Evolutionary conservation across 2,797 vertebrate genomes (phyloP).

Genomic region (Hyperoplus immaculatus): DNA sequence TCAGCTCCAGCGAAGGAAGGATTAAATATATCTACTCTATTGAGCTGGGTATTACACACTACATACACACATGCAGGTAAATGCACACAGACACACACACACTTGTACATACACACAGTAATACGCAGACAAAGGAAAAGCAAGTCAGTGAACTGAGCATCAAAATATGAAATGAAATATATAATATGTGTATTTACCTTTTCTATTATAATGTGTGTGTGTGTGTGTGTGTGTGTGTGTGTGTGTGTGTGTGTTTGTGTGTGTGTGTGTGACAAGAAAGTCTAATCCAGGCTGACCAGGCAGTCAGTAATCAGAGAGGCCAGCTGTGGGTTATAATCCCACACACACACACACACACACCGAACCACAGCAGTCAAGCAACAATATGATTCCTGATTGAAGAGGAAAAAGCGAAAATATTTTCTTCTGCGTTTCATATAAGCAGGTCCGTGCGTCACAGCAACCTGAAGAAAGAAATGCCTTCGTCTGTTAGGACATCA

Average conservation of each 20-base stretch:
- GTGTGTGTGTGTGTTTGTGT: conserved; percentile 5
- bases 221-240: conserved; percentile 15
- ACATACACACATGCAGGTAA: conserved; percentile 13
- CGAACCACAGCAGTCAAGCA: conserved; percentile 33
- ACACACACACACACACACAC: conserved; percentile 19
- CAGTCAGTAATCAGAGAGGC: conserved; percentile 73
- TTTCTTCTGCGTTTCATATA: conserved; percentile 9
- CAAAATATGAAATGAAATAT: conserved; percentile 40
- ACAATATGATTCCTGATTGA: conserved; percentile 55
- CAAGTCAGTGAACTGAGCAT: conserved; percentile 52
- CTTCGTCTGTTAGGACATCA: conserved; percentile 26
- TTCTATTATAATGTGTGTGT: conserved; percentile 28
- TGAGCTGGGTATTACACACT: conserved; percentile 72
- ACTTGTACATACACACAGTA: conserved; percentile 8
- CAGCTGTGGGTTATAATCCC: conserved; percentile 72
- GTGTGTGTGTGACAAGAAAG: conserved; percentile 14
- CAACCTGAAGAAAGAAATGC: conserved; percentile 17
- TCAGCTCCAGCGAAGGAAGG: conserved; percentile 65
- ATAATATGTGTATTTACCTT: conserved; percentile 56
- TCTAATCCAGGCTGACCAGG: conserved; percentile 73
- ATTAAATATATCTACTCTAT: conserved; percentile 79
- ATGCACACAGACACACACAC: conserved; percentile 1
- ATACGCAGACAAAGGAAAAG: conserved; percentile 54
- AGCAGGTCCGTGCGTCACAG: conserved; percentile 30
- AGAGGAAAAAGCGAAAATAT: conserved; percentile 41